Conservation (phyloP, 1,140 invertebrate species). For the Lepidurus couesii region DNA sequence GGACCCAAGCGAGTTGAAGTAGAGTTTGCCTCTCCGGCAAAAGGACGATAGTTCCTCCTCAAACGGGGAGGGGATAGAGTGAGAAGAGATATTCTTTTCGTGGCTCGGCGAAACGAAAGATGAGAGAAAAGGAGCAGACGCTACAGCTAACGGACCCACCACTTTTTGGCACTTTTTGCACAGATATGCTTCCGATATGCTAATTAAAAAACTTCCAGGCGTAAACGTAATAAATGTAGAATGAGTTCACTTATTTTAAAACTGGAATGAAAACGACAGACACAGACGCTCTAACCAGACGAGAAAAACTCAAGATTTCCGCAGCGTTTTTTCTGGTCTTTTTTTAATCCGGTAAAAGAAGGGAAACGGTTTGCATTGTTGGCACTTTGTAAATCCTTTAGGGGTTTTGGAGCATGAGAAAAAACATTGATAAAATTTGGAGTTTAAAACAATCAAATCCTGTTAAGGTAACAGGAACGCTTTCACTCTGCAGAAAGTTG, state of each 20-base stretch:
- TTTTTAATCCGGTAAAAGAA: neutral
- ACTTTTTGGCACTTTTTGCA: slow-evolving; percentile 1
- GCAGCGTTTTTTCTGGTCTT: neutral
- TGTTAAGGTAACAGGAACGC: neutral
- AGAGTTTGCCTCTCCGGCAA: neutral
- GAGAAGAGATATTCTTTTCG: neutral
- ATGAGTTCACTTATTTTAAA: no score
- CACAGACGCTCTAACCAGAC: no score
- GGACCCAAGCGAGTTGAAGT: no score
- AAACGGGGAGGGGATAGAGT: neutral
- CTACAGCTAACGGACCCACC: slow-evolving; percentile 2
- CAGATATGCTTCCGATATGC: slow-evolving; percentile 5
- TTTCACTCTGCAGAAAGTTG: neutral
- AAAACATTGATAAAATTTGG: no score
- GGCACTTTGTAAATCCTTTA: neutral
- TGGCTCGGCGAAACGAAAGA: neutral
- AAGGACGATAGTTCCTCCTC: neutral
- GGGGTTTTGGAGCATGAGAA: no score
- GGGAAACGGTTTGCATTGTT: neutral
- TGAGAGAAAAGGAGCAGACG: neutral
- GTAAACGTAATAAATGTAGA: no score
- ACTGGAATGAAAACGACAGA: no score
- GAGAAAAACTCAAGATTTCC: neutral
- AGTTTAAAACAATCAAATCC: neutral
- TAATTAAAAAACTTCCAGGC: neutral